Base-by-base conservation (phyloP, 2,797 vertebrate species). In the Mus caroli region DNA sequence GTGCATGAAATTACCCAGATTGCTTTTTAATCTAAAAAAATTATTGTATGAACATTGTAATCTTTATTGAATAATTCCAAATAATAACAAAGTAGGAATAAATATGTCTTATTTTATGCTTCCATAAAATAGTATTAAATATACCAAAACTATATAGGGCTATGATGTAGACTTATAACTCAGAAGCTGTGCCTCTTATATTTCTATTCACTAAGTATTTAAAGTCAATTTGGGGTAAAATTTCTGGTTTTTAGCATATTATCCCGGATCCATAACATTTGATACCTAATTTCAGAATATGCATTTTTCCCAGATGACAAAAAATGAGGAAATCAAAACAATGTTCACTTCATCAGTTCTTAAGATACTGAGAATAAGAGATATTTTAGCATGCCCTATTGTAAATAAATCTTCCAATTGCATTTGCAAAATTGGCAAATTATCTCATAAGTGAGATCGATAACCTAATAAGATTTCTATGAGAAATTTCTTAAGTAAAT, bases 181-280 rank as follows among this genome's bases (percentile, higher is more conserved):
- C 28, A 37, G 34, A 31, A n/a, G 24, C 14, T 56, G 24, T 37
- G 26, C 6, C 40, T 76, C 86, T 78, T 11, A 62, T 82, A 75
- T 0, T 37, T 91, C 6, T 67, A 89, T 86, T 93, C 75, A 37
- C 5, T 76, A 24, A 52, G 37, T 11, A 75, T 77, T 88, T 88
- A 77, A 89, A 85, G 64, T 93, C 92, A 77, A 34, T 58, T 84
- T 85, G 28, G 24, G 84, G 9, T 84, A 88, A 89, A 52, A 37
- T 15, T 13, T 37, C 95, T 93, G 37, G 85, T 31, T 96, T 67
- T 67, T 90, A 92, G 12, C 19, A 11, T 37, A 19, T 19, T 77
- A 50, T 2, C 78, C 88, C 88, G 77, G 24, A 90, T 26, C 3
- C 3, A 91, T 84, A 20, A 50, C 79, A 4, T 96, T 62, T 88